Base-by-base conservation (phyloP, 2,888 invertebrate genomes). In the Mythimna lalbum region DNA sequence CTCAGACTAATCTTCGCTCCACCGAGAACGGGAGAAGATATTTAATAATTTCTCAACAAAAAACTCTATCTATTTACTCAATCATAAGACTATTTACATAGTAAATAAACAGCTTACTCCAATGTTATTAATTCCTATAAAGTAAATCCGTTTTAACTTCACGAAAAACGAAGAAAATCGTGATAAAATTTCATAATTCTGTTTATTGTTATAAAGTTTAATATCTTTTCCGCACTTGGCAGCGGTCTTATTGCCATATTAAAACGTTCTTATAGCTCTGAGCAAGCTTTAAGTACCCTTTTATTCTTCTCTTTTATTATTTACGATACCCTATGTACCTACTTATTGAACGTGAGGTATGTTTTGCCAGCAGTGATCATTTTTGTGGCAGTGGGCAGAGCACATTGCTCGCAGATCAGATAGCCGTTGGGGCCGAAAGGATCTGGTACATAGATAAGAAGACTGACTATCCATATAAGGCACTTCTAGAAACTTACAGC, bases 271-370 rank as follows among this genome's bases (percentile, higher is more conserved):
- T 75, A 75, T 76, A n/a, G 69, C 76, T 43, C 33, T 47, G 69
- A 76, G 63, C 53, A 63, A 69, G 76, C 69, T 75, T 75, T 76
- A 76, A 69, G 76, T 75, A 60, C 63, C 17, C 10, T 75, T 69
- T 78, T 50, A 78, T 78, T 60, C 12, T 52, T 63, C 49, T 19
- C 65, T 78, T 78, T 78, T 78, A 78, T 78, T 69, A 73, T 66
- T 65, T 69, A 75, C 39, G 63, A 49, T 63, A 55, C 21, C 50
- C 36, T 55, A 53, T 60, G 69, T 43, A 59, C 10, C 52, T 59
- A 21, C 39, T 56, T 69, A 68, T 43, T 2, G n/a, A 21, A 74
- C 27, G 0, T 36, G n/a, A 55, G 17, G 17, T 56, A 21, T 56
- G 14, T 50, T 43, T 43, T 12, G n/a, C 12, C 10, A 56, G 7